Percentiles rank a stretch among this genome's conserved stretches.
Conservation (phyloP, 2,797 vertebrate genomes). For the Orientallactaga sibirica region DNA sequence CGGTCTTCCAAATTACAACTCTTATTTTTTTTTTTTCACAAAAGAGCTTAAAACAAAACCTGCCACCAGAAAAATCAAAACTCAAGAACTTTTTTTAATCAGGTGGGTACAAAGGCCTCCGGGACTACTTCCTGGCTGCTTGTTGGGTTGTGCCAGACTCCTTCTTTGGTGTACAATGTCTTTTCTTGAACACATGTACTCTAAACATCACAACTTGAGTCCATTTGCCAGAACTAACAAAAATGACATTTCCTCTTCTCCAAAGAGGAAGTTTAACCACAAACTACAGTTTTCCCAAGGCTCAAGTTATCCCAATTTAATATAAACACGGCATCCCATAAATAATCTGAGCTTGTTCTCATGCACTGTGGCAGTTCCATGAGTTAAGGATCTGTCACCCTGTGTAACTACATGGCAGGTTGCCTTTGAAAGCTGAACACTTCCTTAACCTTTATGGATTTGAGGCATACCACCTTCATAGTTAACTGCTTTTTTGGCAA, state of each 20-base stretch:
- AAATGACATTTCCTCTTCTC: conserved; percentile 73
- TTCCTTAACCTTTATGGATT: conserved; percentile 69
- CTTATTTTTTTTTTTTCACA: background rate
- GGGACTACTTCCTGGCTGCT: background rate
- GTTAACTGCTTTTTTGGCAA: conserved; percentile 69
- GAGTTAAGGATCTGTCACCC: conserved; percentile 70
- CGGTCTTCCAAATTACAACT: background rate
- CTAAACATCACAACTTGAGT: conserved; percentile 63
- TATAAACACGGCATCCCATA: conserved; percentile 73
- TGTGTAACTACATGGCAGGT: conserved; percentile 56
- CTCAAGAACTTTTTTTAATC: conserved; percentile 30
- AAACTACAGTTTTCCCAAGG: conserved; percentile 72
- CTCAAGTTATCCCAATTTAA: conserved; percentile 80
- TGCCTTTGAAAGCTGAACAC: conserved; percentile 73
- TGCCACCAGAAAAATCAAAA: background rate
- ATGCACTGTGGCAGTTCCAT: conserved; percentile 64
- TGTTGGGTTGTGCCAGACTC: background rate
- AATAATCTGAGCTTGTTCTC: conserved; percentile 79
- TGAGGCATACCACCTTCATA: background rate
- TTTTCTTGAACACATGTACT: conserved; percentile 59
- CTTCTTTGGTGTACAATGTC: background rate
- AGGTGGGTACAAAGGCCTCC: background rate
- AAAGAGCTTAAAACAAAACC: background rate
- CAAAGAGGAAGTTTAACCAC: conserved; percentile 71
- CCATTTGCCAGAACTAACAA: conserved; percentile 74